These are phyloP conservation scores for Acanthopleura granulata DNA, from an alignment of 2,888 invertebrate genomes.

Conservation along the genomic window DNA sequence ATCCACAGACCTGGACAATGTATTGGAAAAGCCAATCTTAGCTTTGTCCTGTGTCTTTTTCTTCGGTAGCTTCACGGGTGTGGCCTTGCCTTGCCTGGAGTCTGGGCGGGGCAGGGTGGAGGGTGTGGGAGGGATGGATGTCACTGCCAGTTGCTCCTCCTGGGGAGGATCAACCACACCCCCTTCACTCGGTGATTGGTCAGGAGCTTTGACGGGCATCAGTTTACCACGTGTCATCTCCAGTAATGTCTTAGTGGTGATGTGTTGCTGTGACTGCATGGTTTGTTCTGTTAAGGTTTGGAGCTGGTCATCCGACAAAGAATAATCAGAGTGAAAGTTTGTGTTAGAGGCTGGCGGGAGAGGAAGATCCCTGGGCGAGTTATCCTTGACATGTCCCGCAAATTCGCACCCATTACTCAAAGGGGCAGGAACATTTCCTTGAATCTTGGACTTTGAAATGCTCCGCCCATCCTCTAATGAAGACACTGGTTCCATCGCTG, in stretches of 20 bases:
- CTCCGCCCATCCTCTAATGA: background rate
- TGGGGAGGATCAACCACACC: background rate
- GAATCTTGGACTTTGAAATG: background rate
- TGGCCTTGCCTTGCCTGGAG: background rate
- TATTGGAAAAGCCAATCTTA: background rate
- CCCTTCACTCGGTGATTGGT: background rate
- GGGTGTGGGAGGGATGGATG: background rate
- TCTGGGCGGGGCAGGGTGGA: background rate
- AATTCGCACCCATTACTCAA: background rate
- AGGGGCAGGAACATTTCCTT: background rate
- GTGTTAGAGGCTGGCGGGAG: background rate
- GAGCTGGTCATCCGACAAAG: background rate
- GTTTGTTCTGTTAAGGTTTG: background rate
- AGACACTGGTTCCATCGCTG: background rate
- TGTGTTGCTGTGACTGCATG: background rate
- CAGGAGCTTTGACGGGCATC: background rate
- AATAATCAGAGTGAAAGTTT: background rate
- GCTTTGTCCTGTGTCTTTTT: background rate
- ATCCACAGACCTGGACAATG: constrained; percentile 2
- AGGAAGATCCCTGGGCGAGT: background rate
- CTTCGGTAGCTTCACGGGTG: background rate
- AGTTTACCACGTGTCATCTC: background rate
- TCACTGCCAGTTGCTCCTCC: background rate
- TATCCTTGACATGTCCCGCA: background rate
- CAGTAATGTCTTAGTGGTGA: background rate